Base-by-base conservation (phyloP, 2,888 invertebrate genomes). In the Vandiemenella viatica region DNA sequence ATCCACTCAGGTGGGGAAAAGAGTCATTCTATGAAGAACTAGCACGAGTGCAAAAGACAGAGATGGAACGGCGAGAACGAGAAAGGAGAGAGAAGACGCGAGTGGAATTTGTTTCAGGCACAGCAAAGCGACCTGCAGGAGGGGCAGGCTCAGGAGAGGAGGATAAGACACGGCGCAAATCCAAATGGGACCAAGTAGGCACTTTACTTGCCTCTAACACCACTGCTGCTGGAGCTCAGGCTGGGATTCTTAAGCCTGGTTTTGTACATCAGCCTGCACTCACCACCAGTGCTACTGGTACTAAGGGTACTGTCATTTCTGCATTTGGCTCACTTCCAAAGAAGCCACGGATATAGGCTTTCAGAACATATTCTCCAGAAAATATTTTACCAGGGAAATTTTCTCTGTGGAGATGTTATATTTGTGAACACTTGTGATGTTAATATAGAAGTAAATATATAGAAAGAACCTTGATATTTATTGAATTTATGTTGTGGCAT, bases 11-110 rank as follows among this genome's bases (percentile, higher is more conserved):
- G 57, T 96, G 92, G 91, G 84, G 80, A 8, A 83, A 86, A 59
- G 89, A 92, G 60, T 93, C 93, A 0, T 93, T 79, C 61, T 95
- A 91, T 66, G 95, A 96, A 65, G 89, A 93, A 61, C 67, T 96
- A 53, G 88, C 91, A 0, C 82, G 83, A 59, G 80, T 83, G 1
- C 95, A 95, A 62, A 91, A 89, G 63, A 66, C 77, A 10, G 93
- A 93, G 68, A 93, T 95, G 90, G 86, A 92, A 51, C 82, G 83
- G 59, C 69, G 90, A 48, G 92, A 92, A 61, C 91, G 91, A 60
- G 92, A 92, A 59, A 78, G 83, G 55, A 89, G 87, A 64, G 86
- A 88, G 32, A 76, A 77, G 55, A 79, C 87, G 13, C 90, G 90
- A 69, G 80, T 85, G 44, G 88, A 89, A 61, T 83, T 87, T 61